A percentile compares a stretch with the other conserved stretches of the same genome.
These are phyloP conservation scores for Nemopilema nomurai DNA, from an alignment of 30 jellyfish, hydroid and myxozoan genomes.

Conservation along the genomic window DNA sequence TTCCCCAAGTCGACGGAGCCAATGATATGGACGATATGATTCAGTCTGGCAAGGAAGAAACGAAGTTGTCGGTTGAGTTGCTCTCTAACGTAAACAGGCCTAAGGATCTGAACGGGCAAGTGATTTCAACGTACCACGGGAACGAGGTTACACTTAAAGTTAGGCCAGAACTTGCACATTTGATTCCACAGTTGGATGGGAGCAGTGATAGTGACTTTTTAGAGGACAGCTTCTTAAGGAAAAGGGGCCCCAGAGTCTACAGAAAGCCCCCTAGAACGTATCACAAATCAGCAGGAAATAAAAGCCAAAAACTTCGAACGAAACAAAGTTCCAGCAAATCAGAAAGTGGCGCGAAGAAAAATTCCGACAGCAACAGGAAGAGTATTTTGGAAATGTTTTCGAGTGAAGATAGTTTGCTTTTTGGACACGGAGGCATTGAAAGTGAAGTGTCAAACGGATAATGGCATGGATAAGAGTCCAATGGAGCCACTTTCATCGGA, in stretches of 20 bases:
- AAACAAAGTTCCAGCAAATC: not conserved
- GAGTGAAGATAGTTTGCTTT: not conserved
- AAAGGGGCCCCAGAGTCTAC: slow-evolving; percentile 2
- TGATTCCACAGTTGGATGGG: slow-evolving; percentile 81
- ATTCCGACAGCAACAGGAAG: not conserved
- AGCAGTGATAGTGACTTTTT: slow-evolving; percentile 61
- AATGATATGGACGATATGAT: slow-evolving; percentile 46
- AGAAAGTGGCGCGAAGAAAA: not conserved
- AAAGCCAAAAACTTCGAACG: not conserved
- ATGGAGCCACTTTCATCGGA: not conserved
- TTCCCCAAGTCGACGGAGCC: slow-evolving; percentile 85
- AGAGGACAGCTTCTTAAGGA: slow-evolving; percentile 29
- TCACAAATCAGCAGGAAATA: slow-evolving; percentile 7
- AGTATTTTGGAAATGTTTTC: not conserved
- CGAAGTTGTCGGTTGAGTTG: not conserved
- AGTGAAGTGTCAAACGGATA: not conserved
- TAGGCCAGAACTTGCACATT: not conserved
- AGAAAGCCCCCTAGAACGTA: slow-evolving; percentile 43
- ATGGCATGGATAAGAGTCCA: not conserved
- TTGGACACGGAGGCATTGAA: not conserved
- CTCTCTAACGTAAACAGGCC: not conserved
- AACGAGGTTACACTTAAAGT: too few species aligned
- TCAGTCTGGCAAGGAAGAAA: not conserved
- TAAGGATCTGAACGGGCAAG: not conserved
- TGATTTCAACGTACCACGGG: not conserved